Base-by-base conservation (phyloP, 2,888 invertebrate species). In the Arctia plantaginis region DNA sequence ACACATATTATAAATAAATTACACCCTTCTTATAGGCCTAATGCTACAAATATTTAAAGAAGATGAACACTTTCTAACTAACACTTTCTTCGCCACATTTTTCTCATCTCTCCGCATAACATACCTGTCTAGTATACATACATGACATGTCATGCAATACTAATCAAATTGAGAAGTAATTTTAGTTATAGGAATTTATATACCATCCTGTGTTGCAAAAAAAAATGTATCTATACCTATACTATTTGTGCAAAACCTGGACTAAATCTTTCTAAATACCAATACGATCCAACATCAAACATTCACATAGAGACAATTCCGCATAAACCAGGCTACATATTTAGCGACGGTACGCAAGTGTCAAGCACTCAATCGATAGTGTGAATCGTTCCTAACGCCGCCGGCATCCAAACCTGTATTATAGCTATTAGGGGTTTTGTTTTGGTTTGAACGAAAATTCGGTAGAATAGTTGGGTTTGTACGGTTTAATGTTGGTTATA, bases 311-410 rank as follows among this genome's bases (percentile, higher is more conserved):
- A 71, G 35, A 74, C 77, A 77, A 67, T 73, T 67, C 64, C 70
- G 70, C 44, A 69, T 66, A 75, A 76, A 74, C 76, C 79, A 66
- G 68, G 71, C 72, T 71, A 82, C 84, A 86, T 88, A 87, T 85
- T 88, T 80, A 83, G 81, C 85, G 79, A 80, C 79, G 64, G 72
- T 47, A 82, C 82, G 86, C 83, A 77, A 85, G 85, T 88, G 87
- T 87, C 87, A 87, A 84, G 77, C 82, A 81, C 88, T 90, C 87
- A 92, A 90, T 91, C 90, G 86, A 90, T 91, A 89, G 90, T 90
- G 88, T 90, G 90, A 85, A 83, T 83, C 81, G 80, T 80, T 82
- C 86, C 86, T 74, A 77, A 73, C 75, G 65, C 77, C 75, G 67
- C 23, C 72, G 73, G 71, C 72, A 82, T 66, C 62, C 80, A 77